Evolutionary conservation across 2,888 invertebrate species (phyloP).

Genomic region (Hemithea aestivaria): DNA sequence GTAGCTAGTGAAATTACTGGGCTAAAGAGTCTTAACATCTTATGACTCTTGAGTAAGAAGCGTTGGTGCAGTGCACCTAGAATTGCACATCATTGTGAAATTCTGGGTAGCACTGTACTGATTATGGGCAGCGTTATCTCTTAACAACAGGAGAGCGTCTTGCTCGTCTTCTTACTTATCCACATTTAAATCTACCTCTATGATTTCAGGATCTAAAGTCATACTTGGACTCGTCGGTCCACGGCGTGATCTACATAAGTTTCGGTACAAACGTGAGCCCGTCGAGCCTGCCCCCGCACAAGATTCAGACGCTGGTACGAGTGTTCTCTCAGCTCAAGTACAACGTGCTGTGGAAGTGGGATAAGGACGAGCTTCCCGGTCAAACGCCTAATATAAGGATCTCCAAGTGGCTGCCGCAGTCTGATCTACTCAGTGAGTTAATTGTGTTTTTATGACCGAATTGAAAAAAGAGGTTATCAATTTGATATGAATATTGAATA

Average conservation of each 20-base stretch:
- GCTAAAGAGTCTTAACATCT: too few relatives aligned
- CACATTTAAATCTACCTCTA: too few relatives aligned
- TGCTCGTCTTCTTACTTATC: too few relatives aligned
- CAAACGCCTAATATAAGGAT: slow-evolving; percentile 43
- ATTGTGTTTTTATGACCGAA: background rate
- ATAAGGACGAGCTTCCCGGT: slow-evolving; percentile 41
- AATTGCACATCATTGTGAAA: too few relatives aligned
- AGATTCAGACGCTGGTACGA: slow-evolving; percentile 37
- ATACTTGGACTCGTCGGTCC: slow-evolving; percentile 42
- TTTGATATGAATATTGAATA: too few relatives aligned
- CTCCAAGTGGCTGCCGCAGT: slow-evolving; percentile 53
- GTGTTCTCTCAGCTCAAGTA: slow-evolving; percentile 46
- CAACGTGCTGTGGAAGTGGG: slow-evolving; percentile 54
- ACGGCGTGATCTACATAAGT: slow-evolving; percentile 51
- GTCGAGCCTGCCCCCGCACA: slow-evolving; percentile 35
- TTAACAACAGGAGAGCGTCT: too few relatives aligned
- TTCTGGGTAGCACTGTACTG: too few relatives aligned
- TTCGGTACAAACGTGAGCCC: slow-evolving; percentile 50
- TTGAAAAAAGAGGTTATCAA: too few relatives aligned
- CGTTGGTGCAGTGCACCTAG: too few relatives aligned
- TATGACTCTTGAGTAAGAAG: too few relatives aligned
- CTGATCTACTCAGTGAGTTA: slow-evolving; percentile 43
- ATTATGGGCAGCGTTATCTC: too few relatives aligned
- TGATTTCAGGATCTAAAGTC: slow-evolving; percentile 42
- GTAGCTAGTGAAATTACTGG: too few relatives aligned